A percentile compares a stretch with the other conserved stretches of the same genome.
Conservation (phyloP, 1,140 invertebrate genomes). For the Drosophila elegans region DNA sequence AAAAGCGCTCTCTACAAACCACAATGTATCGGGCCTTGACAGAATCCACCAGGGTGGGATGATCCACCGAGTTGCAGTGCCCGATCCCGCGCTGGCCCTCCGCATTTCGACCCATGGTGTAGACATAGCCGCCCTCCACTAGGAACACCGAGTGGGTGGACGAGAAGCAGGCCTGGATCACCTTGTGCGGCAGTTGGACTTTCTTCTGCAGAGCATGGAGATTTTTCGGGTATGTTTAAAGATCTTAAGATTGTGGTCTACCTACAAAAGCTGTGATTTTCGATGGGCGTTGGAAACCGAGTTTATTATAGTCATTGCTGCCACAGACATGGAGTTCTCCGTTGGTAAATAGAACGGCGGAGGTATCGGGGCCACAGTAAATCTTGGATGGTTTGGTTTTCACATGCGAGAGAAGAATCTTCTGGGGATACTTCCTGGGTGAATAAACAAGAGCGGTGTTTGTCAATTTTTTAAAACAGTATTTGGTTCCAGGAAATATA, state of each 20-base stretch:
- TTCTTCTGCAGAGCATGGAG: conserved; percentile 55
- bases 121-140: conserved; percentile 88
- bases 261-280: conserved; percentile 78
- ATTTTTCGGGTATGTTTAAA: background rate
- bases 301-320: conserved; percentile 89
- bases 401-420: conserved; percentile 81
- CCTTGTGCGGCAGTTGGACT: conserved; percentile 75
- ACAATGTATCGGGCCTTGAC: conserved; percentile 86
- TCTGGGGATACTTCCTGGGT: conserved; percentile 70
- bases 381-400: conserved; percentile 86
- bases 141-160: conserved; percentile 87
- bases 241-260: background rate
- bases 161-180: conserved; percentile 87
- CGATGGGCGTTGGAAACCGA: conserved; percentile 86
- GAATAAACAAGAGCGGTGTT: too few relatives aligned
- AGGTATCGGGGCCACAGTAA: conserved; percentile 88
- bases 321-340: conserved; percentile 89
- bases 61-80: conserved; percentile 73
- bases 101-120: conserved; percentile 88
- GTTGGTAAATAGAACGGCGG: conserved; percentile 88
- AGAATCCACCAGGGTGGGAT: conserved; percentile 86
- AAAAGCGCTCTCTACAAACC: conserved; percentile 72
- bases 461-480: too few relatives aligned
- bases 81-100: conserved; percentile 86
- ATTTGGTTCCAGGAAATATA: too few relatives aligned